phyloP scores from a whole-genome alignment of 2,797 vertebrate species.

The Anas bahamensis region DNA sequence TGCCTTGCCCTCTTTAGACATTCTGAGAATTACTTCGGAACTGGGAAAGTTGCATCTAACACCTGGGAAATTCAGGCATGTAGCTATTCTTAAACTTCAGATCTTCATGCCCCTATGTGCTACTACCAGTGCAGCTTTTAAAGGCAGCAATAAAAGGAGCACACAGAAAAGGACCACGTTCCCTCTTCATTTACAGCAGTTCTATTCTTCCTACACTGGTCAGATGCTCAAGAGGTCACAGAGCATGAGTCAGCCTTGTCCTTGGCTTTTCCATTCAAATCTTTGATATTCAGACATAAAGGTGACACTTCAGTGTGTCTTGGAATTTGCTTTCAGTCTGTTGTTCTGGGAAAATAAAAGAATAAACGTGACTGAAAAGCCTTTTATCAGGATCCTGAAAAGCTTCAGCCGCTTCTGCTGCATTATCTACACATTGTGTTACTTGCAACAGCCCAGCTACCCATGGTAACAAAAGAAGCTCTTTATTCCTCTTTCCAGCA shows the following conservation, averaged over 20 bases:
- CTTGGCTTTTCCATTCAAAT: not conserved
- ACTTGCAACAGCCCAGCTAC: not conserved
- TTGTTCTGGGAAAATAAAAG: not conserved
- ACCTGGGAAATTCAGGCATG: not conserved
- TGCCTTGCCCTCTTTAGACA: not conserved
- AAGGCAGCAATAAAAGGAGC: not conserved
- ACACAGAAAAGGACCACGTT: not conserved
- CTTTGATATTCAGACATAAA: slow-evolving; percentile 13
- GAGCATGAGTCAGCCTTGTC: not conserved
- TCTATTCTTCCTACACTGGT: slow-evolving; percentile 4
- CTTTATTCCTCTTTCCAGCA: not conserved
- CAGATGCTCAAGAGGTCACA: slow-evolving; percentile 37
- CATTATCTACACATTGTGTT: accelerated
- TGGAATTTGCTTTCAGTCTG: not conserved
- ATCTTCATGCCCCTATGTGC: not conserved
- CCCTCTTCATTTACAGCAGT: not conserved
- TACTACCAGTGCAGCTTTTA: not conserved
- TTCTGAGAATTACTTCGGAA: not conserved
- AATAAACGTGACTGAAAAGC: not conserved
- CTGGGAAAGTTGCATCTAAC: not conserved
- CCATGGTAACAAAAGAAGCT: not conserved
- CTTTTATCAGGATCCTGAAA: not conserved
- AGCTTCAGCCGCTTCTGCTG: not conserved
- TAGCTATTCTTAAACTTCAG: not conserved
- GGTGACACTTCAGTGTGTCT: not conserved